A percentile compares a stretch with the other conserved stretches of the same genome.
Conservation (phyloP, 2,888 invertebrate genomes). For the Tortricodes alternella region DNA sequence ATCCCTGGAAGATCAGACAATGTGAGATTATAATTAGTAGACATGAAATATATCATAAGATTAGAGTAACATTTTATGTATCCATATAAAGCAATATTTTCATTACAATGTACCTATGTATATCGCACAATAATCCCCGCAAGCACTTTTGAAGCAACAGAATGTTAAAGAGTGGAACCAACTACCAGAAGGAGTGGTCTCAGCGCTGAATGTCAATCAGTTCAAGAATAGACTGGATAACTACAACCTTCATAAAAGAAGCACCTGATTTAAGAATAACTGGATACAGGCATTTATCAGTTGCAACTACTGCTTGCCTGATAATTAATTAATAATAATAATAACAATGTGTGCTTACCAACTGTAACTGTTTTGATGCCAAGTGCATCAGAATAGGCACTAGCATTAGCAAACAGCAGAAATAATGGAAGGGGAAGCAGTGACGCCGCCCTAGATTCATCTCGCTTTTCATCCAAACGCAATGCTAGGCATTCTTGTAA, state of each 20-base stretch:
- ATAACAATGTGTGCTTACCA: slow-evolving; percentile 53
- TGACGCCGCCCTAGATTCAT: slow-evolving; percentile 88
- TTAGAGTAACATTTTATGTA: not conserved
- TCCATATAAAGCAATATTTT: no score
- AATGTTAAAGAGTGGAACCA: no score
- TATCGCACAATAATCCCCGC: no score
- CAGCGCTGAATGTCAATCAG: no score
- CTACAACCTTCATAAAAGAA: no score
- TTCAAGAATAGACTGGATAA: no score
- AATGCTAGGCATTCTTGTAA: slow-evolving; percentile 94
- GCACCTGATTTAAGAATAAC: no score
- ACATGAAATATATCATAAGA: no score
- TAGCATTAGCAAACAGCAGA: slow-evolving; percentile 92
- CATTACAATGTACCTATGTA: no score
- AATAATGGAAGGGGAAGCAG: slow-evolving; percentile 92
- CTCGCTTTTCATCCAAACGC: slow-evolving; percentile 89
- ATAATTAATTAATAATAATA: not conserved
- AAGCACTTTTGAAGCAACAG: no score
- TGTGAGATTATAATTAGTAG: not conserved
- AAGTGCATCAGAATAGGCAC: slow-evolving; percentile 91
- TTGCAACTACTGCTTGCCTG: not conserved
- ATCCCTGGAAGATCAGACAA: slow-evolving; percentile 68
- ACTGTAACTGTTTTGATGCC: slow-evolving; percentile 76
- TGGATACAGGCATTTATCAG: no score
- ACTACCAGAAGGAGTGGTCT: no score